Base-by-base conservation (phyloP, 1,140 invertebrate genomes). In the Odontomachus brunneus region DNA sequence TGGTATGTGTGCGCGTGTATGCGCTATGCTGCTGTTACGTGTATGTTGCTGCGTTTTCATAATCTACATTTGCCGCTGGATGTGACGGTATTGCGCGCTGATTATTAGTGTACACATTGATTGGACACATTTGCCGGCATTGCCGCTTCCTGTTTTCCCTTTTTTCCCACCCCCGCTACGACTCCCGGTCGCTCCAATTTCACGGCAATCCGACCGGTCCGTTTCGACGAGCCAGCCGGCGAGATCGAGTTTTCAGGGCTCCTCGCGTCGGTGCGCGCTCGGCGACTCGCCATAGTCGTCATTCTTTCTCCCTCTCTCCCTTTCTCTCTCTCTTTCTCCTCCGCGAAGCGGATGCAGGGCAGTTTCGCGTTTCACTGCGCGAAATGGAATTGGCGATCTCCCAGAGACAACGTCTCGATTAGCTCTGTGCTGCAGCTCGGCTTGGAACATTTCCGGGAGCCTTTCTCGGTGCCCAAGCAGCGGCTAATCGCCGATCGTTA, bases 21-120 rank as follows among this genome's bases (percentile, higher is more conserved):
- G n/a, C 51, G 66, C 57, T 49, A 66, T 65, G 65, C 63, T 59
- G 66, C 29, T 71, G 65, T 71, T 71, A 44, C 22, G 11, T 66
- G 72, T 60, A 49, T 82, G 57, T 11, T 38, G 60, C 62, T 81
- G n/a, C 2, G 12, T 69, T 78, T 53, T 65, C 82, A 63, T 65
- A 33, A 86, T 80, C 69, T 74, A 74, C 73, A 62, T 55, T 72
- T 69, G 85, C 48, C 75, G 38, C 71, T 81, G 71, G 65, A 80
- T 59, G 66, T 44, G 55, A 84, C 49, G 53, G 48, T 71, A 67
- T 69, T 49, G 22, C 62, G 63, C 57, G 53, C 0, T 51, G 65
- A 24, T 22, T 51, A 69, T 88, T 81, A 81, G 19, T 62, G 1
- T 17, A 19, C 24, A 55, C 33, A 65, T 82, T 82, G 67, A 80